Evolutionary conservation across 2,888 invertebrate species (phyloP).

Genomic region (Acanthosoma haemorrhoidale): DNA sequence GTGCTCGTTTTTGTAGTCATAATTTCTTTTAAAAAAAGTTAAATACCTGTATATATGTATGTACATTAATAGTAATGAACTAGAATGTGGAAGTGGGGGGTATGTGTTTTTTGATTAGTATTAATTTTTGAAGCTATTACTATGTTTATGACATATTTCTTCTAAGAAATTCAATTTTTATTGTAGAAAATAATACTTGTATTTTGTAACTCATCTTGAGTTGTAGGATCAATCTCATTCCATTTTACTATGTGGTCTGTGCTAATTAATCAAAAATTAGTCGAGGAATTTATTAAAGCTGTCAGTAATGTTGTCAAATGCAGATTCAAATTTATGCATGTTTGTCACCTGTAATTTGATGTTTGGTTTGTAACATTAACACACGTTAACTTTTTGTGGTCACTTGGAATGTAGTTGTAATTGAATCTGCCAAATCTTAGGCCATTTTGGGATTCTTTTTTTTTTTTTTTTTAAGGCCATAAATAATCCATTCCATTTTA

Average conservation of each 20-base stretch:
- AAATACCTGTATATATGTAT: constrained; percentile 20
- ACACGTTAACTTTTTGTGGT: constrained; percentile 4
- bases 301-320: not conserved
- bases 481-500: not conserved
- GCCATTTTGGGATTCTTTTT: not conserved
- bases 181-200: constrained; percentile 1
- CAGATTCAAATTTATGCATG: constrained; percentile 15
- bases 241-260: constrained; percentile 18
- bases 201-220: constrained; percentile 1
- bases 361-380: constrained; percentile 18
- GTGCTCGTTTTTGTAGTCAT: constrained; percentile 11
- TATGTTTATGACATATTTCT: constrained; percentile 17
- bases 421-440: constrained; percentile 22
- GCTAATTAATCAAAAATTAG: not conserved
- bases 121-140: constrained; percentile 17
- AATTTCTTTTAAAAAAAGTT: constrained; percentile 1
- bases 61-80: constrained; percentile 15
- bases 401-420: constrained; percentile 9
- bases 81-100: not conserved
- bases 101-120: not conserved
- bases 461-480: not conserved
- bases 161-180: not conserved
- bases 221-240: constrained; percentile 21
- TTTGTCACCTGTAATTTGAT: constrained; percentile 19
- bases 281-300: not conserved